A percentile compares a stretch with the other conserved stretches of the same genome.
Conservation (phyloP, 2,113 vertebrate species). For the Psephotus haematonotus region DNA sequence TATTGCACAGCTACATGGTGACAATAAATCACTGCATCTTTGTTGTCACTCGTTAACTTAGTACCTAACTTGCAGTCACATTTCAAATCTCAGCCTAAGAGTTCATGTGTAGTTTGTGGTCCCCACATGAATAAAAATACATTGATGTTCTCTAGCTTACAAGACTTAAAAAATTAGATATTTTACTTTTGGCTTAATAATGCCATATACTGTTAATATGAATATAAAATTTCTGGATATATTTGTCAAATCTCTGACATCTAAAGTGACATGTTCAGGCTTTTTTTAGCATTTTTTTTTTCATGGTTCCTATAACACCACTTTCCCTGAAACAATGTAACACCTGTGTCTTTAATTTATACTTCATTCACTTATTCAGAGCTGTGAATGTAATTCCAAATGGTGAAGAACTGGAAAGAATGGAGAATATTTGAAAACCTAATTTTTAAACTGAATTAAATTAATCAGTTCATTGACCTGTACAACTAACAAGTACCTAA, state of each 20-base stretch:
- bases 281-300: neutral
- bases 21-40: neutral
- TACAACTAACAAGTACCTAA: neutral
- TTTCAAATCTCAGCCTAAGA: neutral
- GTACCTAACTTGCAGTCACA: neutral
- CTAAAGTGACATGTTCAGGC: neutral
- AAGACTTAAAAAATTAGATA: neutral
- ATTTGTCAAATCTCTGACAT: neutral
- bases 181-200: neutral
- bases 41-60: neutral
- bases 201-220: neutral
- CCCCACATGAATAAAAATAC: neutral
- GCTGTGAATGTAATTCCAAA: neutral
- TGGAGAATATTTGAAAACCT: neutral
- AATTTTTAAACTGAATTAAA: neutral
- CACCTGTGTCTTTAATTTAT: neutral
- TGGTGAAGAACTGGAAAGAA: neutral
- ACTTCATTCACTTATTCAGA: neutral
- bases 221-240: neutral
- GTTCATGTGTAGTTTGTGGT: neutral
- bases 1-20: neutral
- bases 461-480: neutral
- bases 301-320: neutral
- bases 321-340: neutral
- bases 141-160: neutral